A percentile compares a stretch with the other conserved stretches of the same genome.
Conservation (phyloP, 2,888 invertebrate species). For the Gymnosoma rotundatum region DNA sequence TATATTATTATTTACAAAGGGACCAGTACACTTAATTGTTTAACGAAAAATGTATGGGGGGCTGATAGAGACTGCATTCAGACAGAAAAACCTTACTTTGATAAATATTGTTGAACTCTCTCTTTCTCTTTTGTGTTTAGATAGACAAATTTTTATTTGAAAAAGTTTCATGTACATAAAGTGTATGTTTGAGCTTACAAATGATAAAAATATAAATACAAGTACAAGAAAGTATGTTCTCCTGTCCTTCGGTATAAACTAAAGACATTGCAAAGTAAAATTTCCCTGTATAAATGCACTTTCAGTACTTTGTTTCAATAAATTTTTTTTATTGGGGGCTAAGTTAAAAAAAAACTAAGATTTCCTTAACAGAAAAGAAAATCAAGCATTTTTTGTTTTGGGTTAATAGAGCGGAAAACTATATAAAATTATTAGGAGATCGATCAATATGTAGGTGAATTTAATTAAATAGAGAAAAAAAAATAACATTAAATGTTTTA, state of each 20-base stretch:
- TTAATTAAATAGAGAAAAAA: neutral
- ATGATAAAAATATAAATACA: too few species aligned
- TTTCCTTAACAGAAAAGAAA: neutral
- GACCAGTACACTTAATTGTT: conserved; percentile 50
- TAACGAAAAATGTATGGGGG: neutral
- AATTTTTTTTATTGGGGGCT: too few species aligned
- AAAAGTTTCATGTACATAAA: too few species aligned
- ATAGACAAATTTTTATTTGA: too few species aligned
- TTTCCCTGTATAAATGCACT: too few species aligned
- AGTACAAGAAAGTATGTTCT: too few species aligned
- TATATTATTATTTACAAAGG: conserved; percentile 30
- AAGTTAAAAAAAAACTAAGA: neutral
- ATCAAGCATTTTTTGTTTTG: conserved; percentile 9
- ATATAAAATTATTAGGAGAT: conserved; percentile 8
- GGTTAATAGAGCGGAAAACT: conserved; percentile 14
- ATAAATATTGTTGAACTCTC: neutral
- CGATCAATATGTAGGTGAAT: neutral
- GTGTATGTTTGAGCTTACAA: too few species aligned
- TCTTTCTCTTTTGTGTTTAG: too few species aligned
- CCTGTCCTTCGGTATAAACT: too few species aligned
- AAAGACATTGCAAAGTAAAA: too few species aligned
- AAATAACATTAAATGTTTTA: conserved; percentile 57
- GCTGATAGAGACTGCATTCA: too few species aligned
- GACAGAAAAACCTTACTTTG: neutral
- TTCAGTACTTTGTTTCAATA: too few species aligned